A percentile compares a stretch with the other conserved stretches of the same genome.
Evolutionary conservation across 2,797 vertebrate genomes (phyloP).

Genomic region (Babyrousa celebensis): DNA sequence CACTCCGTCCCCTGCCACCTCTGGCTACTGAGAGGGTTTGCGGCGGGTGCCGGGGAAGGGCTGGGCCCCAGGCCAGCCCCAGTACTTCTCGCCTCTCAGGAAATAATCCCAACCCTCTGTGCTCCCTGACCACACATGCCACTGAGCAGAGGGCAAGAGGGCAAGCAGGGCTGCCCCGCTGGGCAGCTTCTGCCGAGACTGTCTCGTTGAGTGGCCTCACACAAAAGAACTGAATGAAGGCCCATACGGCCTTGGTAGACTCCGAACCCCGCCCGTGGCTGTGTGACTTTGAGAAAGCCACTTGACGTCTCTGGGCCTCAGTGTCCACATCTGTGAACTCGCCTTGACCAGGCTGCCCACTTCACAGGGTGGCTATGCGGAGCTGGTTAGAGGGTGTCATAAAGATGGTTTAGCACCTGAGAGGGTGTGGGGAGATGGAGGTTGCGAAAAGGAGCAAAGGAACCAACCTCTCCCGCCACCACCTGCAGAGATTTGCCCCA

Average conservation of each 20-base stretch:
- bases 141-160: constrained; percentile 39
- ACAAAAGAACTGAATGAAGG: not conserved
- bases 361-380: not conserved
- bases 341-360: not conserved
- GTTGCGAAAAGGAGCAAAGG: not conserved
- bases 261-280: not conserved
- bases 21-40: not conserved
- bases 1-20: not conserved
- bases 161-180: not conserved
- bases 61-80: not conserved
- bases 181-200: constrained; percentile 49
- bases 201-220: not conserved
- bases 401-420: not conserved
- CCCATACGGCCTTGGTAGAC: not conserved
- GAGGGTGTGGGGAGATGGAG: not conserved
- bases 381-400: not conserved
- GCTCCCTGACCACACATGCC: constrained; percentile 9
- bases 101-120: constrained; percentile 48
- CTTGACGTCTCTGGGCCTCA: not conserved
- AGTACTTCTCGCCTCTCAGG: constrained; percentile 9
- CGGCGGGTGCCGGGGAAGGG: constrained; percentile 8
- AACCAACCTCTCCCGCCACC: not conserved
- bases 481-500: not conserved
- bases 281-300: not conserved
- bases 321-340: not conserved